Base-by-base conservation (phyloP, 2,113 vertebrate genomes). In the Alectura lathami region DNA sequence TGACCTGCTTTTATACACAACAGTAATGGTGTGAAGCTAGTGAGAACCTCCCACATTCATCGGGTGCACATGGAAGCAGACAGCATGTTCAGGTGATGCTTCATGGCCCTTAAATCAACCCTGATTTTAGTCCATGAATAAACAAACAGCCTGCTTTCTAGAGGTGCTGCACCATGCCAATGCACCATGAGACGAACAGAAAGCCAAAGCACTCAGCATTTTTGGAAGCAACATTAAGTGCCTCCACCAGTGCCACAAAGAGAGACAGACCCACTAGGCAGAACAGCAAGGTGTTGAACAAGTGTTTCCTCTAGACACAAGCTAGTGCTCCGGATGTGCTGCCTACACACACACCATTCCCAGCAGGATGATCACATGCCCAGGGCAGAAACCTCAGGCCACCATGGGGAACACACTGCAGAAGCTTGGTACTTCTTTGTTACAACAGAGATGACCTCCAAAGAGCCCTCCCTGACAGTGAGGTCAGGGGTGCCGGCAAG, bases 11-110 rank as follows among this genome's bases (percentile, higher is more conserved):
- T 57, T 76, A 50, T 40, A 11, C 9, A 32, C 14, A 57, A 47
- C 26, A 47, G 1, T 3, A 53, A 13, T 3, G 13, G 81, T 20
- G 20, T 26, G 14, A 85, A 72, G 51, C 70, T 50, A 11, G 42
- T 0, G 2, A 26, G 22, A 32, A 73, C 26, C 18, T 53, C 13
- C 0, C 18, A 45, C 0, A 0, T 81, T 29, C 45, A 48, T 22
- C 30, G 73, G 26, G 20, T 50, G 7, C 34, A 40, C 11, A 3
- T 54, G 36, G 47, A 86, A 92, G 76, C 51, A 24, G 60, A 90
- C 79, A 77, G 13, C 13, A 68, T 14, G 22, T 74, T 89, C 45
- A 60, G 24, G 13, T 63, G 72, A 54, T 18, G n/a, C 36, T 38
- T 73, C 34, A 93, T 85, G 79, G 34, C 50, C 69, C 60, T 50